Base-by-base conservation (phyloP, 2,888 invertebrate species). In the Mythimna pallens region DNA sequence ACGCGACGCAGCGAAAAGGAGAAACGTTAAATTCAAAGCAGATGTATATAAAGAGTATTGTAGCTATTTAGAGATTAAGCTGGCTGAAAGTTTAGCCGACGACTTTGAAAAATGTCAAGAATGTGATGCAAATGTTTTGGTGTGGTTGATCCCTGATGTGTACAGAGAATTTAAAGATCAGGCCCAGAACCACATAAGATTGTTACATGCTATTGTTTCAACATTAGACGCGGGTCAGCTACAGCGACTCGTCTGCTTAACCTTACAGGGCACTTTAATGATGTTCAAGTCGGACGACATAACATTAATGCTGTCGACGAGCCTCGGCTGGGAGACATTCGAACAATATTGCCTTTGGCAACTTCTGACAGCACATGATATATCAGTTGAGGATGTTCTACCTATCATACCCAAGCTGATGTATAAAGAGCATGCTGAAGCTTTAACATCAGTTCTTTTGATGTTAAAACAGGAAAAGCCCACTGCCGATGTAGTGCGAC, bases 261-360 rank as follows among this genome's bases (percentile, higher is more conserved):
- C 99, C 81, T 97, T 99, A 87, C 99, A 99, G 94, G 99, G 99
- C 69, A 98, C 98, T 88, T 93, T 98, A 77, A 97, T 97, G 89
- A 98, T 98, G 97, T 97, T 98, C 86, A 98, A 98, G 91, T 97
- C 97, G 57, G 98, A 98, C 86, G 98, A 98, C 72, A 97, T 98
- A 61, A 97, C 97, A 73, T 96, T 97, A 58, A 97, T 98, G 92
- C 93, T 98, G 86, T 98, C 98, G 77, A 98, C 98, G 59, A 99
- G 99, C 89, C 96, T 99, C 71, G 97, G 97, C 73, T 99, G 99
- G 99, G 99, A 99, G 94, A 99, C 99, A 3, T 98, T 99, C 87
- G 99, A 99, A 93, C 99, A 99, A 94, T 98, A 98, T 92, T 99
- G 99, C 93, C 97, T 99, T 62, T 99, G 99, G 99, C 99, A 99